Evolutionary conservation across 2,797 vertebrate species (phyloP), one percentile per base, ranked within the genome.

Genomic region (Eleutherodactylus coqui): DNA sequence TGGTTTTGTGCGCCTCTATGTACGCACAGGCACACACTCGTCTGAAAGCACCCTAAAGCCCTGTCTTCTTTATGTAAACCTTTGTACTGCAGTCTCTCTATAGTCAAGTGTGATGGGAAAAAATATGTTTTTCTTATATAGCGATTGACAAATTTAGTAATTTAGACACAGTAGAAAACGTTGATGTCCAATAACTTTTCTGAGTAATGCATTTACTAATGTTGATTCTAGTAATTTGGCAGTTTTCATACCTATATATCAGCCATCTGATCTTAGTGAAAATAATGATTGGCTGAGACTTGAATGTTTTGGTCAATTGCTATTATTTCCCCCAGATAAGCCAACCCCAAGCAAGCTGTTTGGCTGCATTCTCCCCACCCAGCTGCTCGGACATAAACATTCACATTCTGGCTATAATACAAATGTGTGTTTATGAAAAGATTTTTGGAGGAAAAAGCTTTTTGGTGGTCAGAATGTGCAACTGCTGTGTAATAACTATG

Each of bases 351-450:
- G 29, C 29, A 19, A 67, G 14, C 29, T 67, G 32, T 34, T 67
- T 67, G 62, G 62, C 62, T 67, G 13, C 32, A 6, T 67, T 36
- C 14, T 36, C 29, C 32, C 62, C 29, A 19, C 62, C 62, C 62
- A 67, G 62, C 62, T 67, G 62, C 29, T 16, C 7, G 34, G 62
- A 67, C 17, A 36, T 67, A 67, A 67, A 67, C 62, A 67, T 6
- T 67, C 14, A 6, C 14, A 36, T 32, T 67, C 62, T 67, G 62
- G 62, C 29, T 19, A 1, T 19, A 67, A 34, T 67, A 67, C 62
- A 67, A 34, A 34, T 67, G 32, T 34, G 19, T 67, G 62, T 36
- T 67, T 67, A 67, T 67, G 62, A 24, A 58, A 58, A 58, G 62
- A 34, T 16, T 58, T 58, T 19, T 34, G 4, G 36, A 67, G 62